phyloP scores from a whole-genome alignment of 2,797 vertebrate genomes.

The Kryptolebias ocellatus region DNA sequence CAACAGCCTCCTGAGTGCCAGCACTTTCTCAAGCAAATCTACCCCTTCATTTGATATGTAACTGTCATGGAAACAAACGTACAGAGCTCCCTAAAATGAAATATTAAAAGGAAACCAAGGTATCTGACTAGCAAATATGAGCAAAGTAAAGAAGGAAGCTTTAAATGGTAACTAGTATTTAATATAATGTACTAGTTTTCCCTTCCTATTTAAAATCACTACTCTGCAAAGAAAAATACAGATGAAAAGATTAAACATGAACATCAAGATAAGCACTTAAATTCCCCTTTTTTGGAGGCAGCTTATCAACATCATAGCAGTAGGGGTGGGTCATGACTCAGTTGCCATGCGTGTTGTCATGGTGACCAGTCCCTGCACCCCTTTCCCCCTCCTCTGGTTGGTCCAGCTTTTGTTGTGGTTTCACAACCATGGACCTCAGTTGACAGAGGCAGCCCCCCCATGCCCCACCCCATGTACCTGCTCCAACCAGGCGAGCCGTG shows the following conservation, averaged over 20 bases:
- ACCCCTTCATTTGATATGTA: constrained; percentile 44
- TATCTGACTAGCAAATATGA: constrained; percentile 58
- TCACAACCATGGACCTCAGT: constrained; percentile 86
- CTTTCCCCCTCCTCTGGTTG: constrained; percentile 87
- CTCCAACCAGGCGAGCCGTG: constrained; percentile 95
- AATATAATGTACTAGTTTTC: constrained; percentile 35
- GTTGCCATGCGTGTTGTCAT: constrained; percentile 90
- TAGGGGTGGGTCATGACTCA: constrained; percentile 88
- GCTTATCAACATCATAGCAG: constrained; percentile 73
- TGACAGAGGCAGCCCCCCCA: constrained; percentile 83
- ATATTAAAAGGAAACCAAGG: constrained; percentile 46
- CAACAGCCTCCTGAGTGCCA: constrained; percentile 55
- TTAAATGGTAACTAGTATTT: constrained; percentile 50
- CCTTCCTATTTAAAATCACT: constrained; percentile 44
- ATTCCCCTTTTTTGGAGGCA: constrained; percentile 64
- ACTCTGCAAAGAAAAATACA: constrained; percentile 47
- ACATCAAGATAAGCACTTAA: constrained; percentile 64
- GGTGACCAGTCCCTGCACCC: constrained; percentile 85
- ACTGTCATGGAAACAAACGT: constrained; percentile 68
- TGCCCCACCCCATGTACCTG: constrained; percentile 92
- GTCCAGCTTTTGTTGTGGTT: constrained; percentile 87
- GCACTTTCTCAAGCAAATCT: constrained; percentile 43
- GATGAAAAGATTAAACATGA: constrained; percentile 59
- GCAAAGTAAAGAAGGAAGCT: constrained; percentile 63
- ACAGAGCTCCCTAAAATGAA: constrained; percentile 52